A percentile compares a stretch with the other conserved stretches of the same genome.
phyloP scores from a whole-genome alignment of 2,888 invertebrate genomes.

The Theretra japonica region DNA sequence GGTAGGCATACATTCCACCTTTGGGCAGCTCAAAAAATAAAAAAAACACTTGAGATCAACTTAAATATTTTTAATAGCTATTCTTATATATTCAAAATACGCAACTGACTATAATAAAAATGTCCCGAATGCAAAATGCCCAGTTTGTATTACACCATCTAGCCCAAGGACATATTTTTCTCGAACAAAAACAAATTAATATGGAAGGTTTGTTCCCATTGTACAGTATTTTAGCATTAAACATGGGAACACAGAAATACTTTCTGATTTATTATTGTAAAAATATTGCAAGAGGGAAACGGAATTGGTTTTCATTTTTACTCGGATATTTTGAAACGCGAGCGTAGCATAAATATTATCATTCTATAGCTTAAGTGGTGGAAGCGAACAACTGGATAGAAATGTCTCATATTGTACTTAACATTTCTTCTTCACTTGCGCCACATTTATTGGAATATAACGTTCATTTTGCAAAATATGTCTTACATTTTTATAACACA shows the following conservation, averaged over 20 bases:
- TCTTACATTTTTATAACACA: too few relatives aligned
- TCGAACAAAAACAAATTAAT: conserved; percentile 24
- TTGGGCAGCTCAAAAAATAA: too few relatives aligned
- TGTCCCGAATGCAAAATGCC: too few relatives aligned
- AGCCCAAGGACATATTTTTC: conserved; percentile 13
- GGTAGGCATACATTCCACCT: too few relatives aligned
- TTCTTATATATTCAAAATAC: too few relatives aligned
- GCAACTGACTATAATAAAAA: background rate
- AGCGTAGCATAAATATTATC: background rate
- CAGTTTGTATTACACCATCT: conserved; percentile 5
- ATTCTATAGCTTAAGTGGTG: too few relatives aligned
- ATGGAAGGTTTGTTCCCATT: conserved; percentile 5
- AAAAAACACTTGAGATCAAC: too few relatives aligned
- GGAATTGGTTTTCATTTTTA: conserved; percentile 1
- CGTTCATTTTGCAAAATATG: too few relatives aligned
- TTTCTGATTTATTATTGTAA: conserved; percentile 13
- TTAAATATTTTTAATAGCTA: too few relatives aligned
- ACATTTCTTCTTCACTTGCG: background rate
- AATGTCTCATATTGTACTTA: background rate
- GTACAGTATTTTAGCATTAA: conserved; percentile 24
- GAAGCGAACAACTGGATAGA: background rate
- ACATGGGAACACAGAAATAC: conserved; percentile 7
- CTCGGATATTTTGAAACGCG: background rate
- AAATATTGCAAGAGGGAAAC: background rate
- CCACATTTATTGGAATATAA: too few relatives aligned